A percentile compares a stretch with the other conserved stretches of the same genome.
Conservation (phyloP, 2,113 vertebrate genomes). For the Upupa epops region DNA sequence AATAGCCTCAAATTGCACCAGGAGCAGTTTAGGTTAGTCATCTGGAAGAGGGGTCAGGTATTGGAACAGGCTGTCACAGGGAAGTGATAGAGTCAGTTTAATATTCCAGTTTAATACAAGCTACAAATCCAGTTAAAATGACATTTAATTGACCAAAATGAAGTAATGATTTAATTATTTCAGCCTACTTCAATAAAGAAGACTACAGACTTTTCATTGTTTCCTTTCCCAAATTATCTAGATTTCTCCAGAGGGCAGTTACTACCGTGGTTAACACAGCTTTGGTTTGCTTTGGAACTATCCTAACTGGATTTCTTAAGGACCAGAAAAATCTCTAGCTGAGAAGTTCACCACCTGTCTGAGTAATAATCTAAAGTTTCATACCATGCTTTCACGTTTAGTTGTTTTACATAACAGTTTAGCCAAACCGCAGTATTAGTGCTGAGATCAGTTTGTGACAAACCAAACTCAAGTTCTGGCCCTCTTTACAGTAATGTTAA, state of each 20-base stretch:
- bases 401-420: background rate
- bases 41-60: no score
- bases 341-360: background rate
- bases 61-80: no score
- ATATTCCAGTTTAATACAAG: background rate
- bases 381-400: background rate
- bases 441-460: background rate
- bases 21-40: no score
- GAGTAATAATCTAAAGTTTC: background rate
- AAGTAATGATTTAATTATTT: background rate
- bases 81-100: no score
- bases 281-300: background rate
- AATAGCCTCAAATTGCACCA: no score
- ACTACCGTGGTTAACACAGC: background rate
- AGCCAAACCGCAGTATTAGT: background rate
- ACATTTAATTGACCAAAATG: background rate
- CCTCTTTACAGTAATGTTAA: background rate
- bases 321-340: background rate
- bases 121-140: background rate
- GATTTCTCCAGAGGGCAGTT: background rate
- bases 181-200: background rate
- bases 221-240: background rate
- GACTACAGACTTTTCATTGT: background rate
- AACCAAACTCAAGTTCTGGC: background rate
- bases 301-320: background rate